Evolutionary conservation across 2,888 invertebrate species (phyloP).

Genomic region (Coecobrya sp.): DNA sequence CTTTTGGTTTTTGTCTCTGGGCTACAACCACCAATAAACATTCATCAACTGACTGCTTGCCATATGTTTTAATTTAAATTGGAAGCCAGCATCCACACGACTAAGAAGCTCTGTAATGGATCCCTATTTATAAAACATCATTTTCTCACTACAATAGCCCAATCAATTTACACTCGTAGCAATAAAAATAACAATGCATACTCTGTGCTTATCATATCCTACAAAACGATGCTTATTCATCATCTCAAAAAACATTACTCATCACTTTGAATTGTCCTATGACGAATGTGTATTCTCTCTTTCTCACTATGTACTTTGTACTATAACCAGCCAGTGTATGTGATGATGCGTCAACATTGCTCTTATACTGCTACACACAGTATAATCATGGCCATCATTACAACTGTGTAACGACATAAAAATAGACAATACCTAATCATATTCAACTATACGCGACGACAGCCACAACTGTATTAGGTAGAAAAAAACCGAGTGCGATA

Average conservation of each 20-base stretch:
- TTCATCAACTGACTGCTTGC: constrained; percentile 19
- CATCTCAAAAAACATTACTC: constrained; percentile 60
- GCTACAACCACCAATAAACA: background rate
- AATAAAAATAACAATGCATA: constrained; percentile 52
- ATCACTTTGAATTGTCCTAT: constrained; percentile 64
- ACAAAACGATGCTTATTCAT: constrained; percentile 47
- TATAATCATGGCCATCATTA: constrained; percentile 6
- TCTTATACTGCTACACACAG: background rate
- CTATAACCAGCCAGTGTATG: background rate
- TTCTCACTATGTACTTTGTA: background rate
- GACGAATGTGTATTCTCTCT: constrained; percentile 29
- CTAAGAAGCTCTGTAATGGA: constrained; percentile 14
- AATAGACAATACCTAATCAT: constrained; percentile 34
- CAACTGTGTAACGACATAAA: background rate
- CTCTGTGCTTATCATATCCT: constrained; percentile 21
- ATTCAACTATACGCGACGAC: constrained; percentile 16
- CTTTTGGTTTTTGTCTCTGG: constrained; percentile 18
- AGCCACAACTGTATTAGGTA: constrained; percentile 28
- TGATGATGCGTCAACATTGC: background rate
- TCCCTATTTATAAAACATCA: constrained; percentile 55
- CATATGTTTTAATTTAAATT: constrained; percentile 64
- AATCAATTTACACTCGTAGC: constrained; percentile 67
- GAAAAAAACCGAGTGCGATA: constrained; percentile 39
- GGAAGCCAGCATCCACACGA: constrained; percentile 4
- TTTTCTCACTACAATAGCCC: constrained; percentile 61